phyloP scores from a whole-genome alignment of 2,888 invertebrate species.

The Bellardia bayeri region DNA sequence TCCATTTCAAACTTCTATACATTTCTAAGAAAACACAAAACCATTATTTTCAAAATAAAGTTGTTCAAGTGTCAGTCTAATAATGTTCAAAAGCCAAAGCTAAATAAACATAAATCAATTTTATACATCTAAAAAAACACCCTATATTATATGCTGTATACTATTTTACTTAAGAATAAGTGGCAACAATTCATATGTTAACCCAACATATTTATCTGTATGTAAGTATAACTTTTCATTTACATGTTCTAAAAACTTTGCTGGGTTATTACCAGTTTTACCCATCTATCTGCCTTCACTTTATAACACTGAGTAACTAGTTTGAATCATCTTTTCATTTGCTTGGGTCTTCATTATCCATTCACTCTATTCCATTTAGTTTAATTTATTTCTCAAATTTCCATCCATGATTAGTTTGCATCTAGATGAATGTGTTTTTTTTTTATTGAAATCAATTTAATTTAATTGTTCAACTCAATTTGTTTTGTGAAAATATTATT shows the following conservation, averaged over 20 bases:
- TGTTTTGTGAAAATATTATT: constrained; percentile 73
- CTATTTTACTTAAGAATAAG: too few relatives aligned
- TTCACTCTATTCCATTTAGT: constrained; percentile 40
- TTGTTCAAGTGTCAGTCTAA: too few relatives aligned
- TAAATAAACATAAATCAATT: too few relatives aligned
- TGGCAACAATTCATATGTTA: too few relatives aligned
- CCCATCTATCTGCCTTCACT: not conserved
- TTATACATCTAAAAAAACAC: too few relatives aligned
- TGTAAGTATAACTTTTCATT: not conserved
- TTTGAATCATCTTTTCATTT: constrained; percentile 33
- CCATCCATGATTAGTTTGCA: constrained; percentile 61
- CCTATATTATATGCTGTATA: too few relatives aligned
- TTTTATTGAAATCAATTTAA: constrained; percentile 78
- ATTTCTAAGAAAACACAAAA: too few relatives aligned
- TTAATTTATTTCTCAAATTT: constrained; percentile 57
- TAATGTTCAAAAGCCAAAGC: too few relatives aligned
- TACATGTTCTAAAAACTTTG: not conserved
- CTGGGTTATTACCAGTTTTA: constrained; percentile 21
- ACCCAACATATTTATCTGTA: too few relatives aligned
- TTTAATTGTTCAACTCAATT: constrained; percentile 79
- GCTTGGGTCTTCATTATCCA: constrained; percentile 51
- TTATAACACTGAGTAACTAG: constrained; percentile 36
- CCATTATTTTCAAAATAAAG: too few relatives aligned
- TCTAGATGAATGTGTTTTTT: constrained; percentile 63
- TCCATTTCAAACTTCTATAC: too few relatives aligned